phyloP scores from a whole-genome alignment of 2,113 vertebrate species.

The Aldabrachelys gigantea region DNA sequence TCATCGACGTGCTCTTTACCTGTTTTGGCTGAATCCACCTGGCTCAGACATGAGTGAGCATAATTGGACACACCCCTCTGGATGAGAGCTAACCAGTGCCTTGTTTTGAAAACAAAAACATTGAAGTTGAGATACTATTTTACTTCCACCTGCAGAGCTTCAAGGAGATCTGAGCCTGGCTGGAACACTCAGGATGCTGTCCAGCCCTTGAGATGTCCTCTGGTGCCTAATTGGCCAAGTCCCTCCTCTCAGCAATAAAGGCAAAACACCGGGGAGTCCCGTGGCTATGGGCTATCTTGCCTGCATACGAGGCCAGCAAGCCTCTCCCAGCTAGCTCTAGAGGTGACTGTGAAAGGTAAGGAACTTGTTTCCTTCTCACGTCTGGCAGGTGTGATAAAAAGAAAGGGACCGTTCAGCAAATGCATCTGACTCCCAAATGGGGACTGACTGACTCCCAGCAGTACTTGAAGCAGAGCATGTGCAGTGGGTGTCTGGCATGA shows the following conservation, averaged over 20 bases:
- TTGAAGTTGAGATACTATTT: background rate
- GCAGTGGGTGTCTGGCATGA: background rate
- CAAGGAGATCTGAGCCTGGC: background rate
- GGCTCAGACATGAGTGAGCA: background rate
- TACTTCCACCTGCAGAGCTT: background rate
- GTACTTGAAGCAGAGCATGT: background rate
- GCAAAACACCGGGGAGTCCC: too few relatives aligned
- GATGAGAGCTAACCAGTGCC: background rate
- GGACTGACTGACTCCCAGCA: background rate
- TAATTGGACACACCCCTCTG: background rate
- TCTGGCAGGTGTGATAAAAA: background rate
- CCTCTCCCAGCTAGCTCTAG: background rate
- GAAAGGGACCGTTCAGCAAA: background rate
- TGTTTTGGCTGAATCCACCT: background rate
- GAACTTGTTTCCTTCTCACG: background rate
- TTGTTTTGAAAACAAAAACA: background rate
- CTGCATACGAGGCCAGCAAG: background rate
- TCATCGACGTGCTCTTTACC: too few relatives aligned
- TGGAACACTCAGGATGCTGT: background rate
- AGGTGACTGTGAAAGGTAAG: background rate
- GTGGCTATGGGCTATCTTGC: background rate
- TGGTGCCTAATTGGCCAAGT: background rate
- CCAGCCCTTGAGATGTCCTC: background rate
- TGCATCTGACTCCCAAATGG: background rate
- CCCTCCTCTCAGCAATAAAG: too few relatives aligned